Base-by-base conservation (phyloP, 2,113 vertebrate species). In the Silurus glanis region DNA sequence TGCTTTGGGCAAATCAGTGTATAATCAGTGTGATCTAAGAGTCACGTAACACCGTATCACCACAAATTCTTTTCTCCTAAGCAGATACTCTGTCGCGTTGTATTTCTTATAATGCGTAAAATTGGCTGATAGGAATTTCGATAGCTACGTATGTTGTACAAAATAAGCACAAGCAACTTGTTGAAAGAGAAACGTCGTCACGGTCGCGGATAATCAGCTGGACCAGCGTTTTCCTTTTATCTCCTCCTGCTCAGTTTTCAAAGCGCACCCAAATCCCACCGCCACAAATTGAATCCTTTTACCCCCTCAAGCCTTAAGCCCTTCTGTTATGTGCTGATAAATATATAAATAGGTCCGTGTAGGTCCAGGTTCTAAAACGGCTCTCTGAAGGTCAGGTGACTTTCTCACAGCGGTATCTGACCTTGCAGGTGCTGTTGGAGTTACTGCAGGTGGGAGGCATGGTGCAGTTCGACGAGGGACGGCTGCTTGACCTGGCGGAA, bases 371-470 rank as follows among this genome's bases (percentile, higher is more conserved):
- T 14, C 23, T 14, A 37, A 47, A 25, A 45, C 58, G 14, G 61
- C 14, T 66, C 23, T 2, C 28, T 10, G 19, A 25, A 66, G 55
- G 14, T 72, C 59, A 78, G 45, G 21, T 84, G 80, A 84, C 21
- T 80, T 19, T 82, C 80, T 67, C 25, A 53, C 56, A 19, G 14
- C n/a, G 10, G n/a, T 62, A 19, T 71, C 76, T 69, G 19, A 61
- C 87, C 9, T 69, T 90, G 58, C 86, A 99, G 98, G 98, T 99
- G 82, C 95, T 99, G 71, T 88, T 99, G 88, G 97, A 99, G 89
- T 93, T 99, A 91, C 94, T 99, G 59, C 98, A 99, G 83, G 97
- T 98, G 23, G 98, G 97, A 82, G 97, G 97, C 16, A 95, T 97
- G 9, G 96, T 98, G 76, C 98, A 99, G 62, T 99, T 99, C 93